Evolutionary conservation across 2,797 vertebrate species (phyloP), one percentile per base, ranked within the genome.

Genomic region (Argentina silus): DNA sequence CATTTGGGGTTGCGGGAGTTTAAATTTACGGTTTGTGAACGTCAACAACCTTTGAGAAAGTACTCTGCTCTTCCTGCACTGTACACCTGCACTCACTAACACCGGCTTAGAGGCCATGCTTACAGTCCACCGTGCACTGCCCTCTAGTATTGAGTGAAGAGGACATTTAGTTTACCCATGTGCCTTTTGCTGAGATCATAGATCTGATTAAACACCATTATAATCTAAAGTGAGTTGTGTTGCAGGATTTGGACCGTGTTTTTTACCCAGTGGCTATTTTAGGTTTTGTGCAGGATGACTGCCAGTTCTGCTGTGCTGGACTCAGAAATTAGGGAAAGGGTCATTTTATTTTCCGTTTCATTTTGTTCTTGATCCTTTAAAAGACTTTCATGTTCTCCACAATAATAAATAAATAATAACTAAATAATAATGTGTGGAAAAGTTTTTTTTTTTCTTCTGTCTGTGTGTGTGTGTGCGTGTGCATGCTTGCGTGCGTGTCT

Each of bases 1-100:
- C 78, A 73, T 80, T 81, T 68, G 68, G 72, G 72, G 67, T 51
- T 43, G 45, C 36, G 42, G 68, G 45, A 57, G 21, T 23, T 57
- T 10, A 23, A 21, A 9, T 57, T 3, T 11, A 12, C 3, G 4
- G 17, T 57, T 57, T 23, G 21, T 57, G 55, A 57, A n/a, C 10
- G 19, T 8, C 17, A 17, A 9, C 19, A 8, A 19, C 21, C 21
- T 56, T 56, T 56, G 19, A 6, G 19, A 21, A 11, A 57, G 19
- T 57, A 3, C 55, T 9, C 55, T 57, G 55, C 27, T 23, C 9
- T 2, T 19, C 17, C 11, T 57, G 21, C 55, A 57, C 55, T 3
- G 55, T 23, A 57, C 55, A 57, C n/a, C 55, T 57, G 55, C 55
- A 57, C 21, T 23, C 55, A 23, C 55, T 57, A 57, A 57, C 19